These are phyloP conservation scores for Limnothrissa miodon DNA, from an alignment of 2,113 vertebrate genomes.

Conservation along the genomic window DNA sequence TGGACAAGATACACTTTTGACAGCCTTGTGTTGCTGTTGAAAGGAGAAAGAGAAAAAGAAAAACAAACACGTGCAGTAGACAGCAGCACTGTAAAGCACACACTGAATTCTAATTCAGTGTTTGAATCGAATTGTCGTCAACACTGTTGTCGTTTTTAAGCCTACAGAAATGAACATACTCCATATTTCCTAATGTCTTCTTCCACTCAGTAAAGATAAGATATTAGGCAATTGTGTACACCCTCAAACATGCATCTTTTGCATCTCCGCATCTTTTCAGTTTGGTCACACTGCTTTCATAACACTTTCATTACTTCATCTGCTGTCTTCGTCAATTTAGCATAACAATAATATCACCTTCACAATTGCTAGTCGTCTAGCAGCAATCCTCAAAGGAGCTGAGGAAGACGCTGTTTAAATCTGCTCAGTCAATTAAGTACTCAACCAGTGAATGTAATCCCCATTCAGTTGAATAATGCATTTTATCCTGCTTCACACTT, in stretches of 20 bases:
- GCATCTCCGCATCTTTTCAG: not conserved
- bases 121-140: not conserved
- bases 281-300: not conserved
- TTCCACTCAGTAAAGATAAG: not conserved
- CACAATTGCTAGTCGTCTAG: not conserved
- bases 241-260: not conserved
- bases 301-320: not conserved
- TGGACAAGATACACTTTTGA: not conserved
- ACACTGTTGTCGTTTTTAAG: not conserved
- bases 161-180: too few relatives aligned
- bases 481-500: not conserved
- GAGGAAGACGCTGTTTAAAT: not conserved
- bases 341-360: not conserved
- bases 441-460: slow-evolving; percentile 6
- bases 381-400: slow-evolving; percentile 7
- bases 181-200: not conserved
- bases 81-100: not conserved
- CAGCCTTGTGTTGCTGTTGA: not conserved
- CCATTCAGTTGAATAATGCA: not conserved
- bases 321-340: not conserved
- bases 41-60: not conserved
- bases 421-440: slow-evolving; percentile 8
- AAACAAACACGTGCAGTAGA: not conserved
- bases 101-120: not conserved
- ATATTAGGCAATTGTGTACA: too few relatives aligned